Conservation (phyloP, 2,113 vertebrate genomes). For the Paracanthobrama guichenoti region DNA sequence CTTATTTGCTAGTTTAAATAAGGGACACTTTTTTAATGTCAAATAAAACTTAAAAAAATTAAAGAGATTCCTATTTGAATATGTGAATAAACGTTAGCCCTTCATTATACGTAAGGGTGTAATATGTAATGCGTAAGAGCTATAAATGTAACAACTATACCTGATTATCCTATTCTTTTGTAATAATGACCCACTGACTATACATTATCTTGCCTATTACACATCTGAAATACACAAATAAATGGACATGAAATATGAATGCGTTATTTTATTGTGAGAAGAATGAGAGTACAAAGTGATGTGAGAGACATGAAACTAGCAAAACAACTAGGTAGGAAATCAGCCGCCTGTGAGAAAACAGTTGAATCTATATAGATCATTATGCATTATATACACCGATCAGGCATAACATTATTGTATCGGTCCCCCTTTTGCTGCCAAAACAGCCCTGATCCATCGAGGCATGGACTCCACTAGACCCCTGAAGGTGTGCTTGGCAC, state of each 20-base stretch:
- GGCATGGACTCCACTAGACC: no score
- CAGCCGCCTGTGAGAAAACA: no score
- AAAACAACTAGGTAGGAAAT: not conserved
- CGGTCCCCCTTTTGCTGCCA: no score
- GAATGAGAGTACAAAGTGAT: not conserved
- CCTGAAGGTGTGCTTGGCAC: no score
- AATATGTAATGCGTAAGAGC: not conserved
- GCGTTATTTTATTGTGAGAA: not conserved
- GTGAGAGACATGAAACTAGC: not conserved
- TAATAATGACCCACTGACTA: not conserved
- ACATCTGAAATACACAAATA: not conserved
- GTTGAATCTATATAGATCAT: no score
- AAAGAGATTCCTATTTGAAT: not conserved
- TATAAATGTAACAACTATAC: not conserved
- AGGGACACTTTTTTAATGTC: not conserved
- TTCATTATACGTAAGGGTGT: not conserved
- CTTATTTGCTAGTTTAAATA: constrained; percentile 5
- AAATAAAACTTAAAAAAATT: not conserved
- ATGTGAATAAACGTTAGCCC: not conserved
- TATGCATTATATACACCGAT: no score
- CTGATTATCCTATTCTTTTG: not conserved
- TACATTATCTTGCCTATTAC: not conserved
- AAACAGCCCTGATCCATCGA: no score
- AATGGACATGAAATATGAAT: not conserved
- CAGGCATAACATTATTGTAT: no score